Evolutionary conservation across 2,888 invertebrate species (phyloP).

Genomic region (Hermodice carunculata): DNA sequence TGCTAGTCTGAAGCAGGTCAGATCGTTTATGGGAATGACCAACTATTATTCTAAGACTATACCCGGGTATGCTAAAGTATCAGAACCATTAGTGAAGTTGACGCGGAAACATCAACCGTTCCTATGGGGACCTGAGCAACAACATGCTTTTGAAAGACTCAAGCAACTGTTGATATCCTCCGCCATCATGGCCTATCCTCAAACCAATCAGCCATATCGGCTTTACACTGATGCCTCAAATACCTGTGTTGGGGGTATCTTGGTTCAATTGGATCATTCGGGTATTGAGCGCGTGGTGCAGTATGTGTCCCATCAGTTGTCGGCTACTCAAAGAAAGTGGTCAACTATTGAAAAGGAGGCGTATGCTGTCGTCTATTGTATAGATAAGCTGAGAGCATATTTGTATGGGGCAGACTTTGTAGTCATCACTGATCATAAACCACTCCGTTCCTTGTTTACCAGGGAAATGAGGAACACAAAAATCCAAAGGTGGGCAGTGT

Average conservation of each 20-base stretch:
- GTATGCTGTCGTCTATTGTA: not conserved
- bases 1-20: not conserved
- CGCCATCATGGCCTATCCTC: not conserved
- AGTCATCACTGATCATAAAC: slow-evolving; percentile 6
- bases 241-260: not conserved
- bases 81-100: not conserved
- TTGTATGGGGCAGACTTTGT: not conserved
- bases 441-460: not conserved
- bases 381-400: slow-evolving; percentile 2
- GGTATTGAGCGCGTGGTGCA: not conserved
- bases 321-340: not conserved
- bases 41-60: not conserved
- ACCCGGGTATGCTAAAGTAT: not conserved
- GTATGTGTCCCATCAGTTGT: not conserved
- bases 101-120: not conserved
- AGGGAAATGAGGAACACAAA: not conserved
- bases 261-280: not conserved
- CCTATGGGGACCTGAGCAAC: not conserved
- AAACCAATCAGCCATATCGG: not conserved
- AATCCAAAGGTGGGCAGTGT: slow-evolving; percentile 7
- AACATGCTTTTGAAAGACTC: not conserved
- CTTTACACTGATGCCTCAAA: not conserved
- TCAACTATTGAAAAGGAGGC: slow-evolving; percentile 7
- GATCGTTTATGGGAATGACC: not conserved
- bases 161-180: not conserved